A percentile compares a stretch with the other conserved stretches of the same genome.
Conservation (phyloP, 2,797 vertebrate genomes). For the Gambelia wislizenii region DNA sequence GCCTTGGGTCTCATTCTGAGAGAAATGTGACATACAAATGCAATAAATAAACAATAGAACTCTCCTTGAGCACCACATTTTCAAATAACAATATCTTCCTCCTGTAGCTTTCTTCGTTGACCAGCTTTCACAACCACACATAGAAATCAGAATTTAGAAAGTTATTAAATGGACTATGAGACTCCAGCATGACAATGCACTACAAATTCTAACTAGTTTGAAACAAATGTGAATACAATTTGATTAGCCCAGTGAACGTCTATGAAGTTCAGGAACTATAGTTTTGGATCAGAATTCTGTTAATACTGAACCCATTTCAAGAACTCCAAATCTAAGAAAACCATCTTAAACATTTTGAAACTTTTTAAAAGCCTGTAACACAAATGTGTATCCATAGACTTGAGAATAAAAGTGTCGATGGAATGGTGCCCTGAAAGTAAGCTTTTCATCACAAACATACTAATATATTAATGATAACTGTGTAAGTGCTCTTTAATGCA, state of each 20-base stretch:
- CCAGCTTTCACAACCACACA: too few species aligned
- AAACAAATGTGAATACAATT: background rate
- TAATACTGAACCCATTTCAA: background rate
- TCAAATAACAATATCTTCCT: too few species aligned
- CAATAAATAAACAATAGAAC: too few species aligned
- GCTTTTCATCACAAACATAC: too few species aligned
- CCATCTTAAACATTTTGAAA: background rate
- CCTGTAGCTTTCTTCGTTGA: too few species aligned
- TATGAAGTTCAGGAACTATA: background rate
- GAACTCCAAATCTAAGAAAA: background rate
- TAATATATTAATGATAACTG: too few species aligned
- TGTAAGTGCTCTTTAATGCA: too few species aligned
- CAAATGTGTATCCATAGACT: slow-evolving; percentile 53
- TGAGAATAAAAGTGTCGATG: too few species aligned
- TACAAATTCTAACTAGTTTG: background rate
- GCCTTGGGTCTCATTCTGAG: too few species aligned
- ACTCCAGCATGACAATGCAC: background rate
- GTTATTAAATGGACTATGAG: background rate
- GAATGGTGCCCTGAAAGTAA: too few species aligned
- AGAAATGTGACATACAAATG: too few species aligned
- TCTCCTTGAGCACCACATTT: too few species aligned
- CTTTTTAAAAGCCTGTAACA: slow-evolving; percentile 40
- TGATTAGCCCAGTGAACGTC: background rate
- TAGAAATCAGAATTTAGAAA: background rate
- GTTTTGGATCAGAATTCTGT: background rate